Evolutionary conservation across 2,888 invertebrate genomes (phyloP).

Genomic region (Magallana nippona): DNA sequence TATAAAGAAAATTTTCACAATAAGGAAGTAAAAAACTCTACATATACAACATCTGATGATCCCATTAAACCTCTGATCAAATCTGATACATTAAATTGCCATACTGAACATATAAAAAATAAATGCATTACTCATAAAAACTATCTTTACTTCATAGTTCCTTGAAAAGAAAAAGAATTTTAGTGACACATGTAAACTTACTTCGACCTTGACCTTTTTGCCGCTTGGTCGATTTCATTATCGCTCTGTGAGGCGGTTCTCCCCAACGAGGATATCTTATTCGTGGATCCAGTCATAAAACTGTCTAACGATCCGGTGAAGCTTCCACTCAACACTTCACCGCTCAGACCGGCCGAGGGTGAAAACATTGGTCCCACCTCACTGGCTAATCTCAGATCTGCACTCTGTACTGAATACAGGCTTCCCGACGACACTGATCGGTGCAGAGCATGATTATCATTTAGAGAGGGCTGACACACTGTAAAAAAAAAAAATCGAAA

Average conservation of each 20-base stretch:
- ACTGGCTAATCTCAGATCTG: slow-evolving; percentile 25
- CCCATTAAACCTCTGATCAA: no score
- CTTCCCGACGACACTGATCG: slow-evolving; percentile 42
- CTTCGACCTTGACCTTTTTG: slow-evolving; percentile 53
- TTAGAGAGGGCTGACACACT: neutral
- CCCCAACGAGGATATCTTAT: neutral
- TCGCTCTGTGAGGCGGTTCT: slow-evolving; percentile 34
- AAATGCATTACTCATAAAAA: no score
- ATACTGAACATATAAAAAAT: no score
- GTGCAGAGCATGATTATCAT: slow-evolving; percentile 32
- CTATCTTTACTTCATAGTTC: no score
- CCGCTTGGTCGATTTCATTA: slow-evolving; percentile 51
- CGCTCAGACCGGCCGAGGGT: slow-evolving; percentile 25
- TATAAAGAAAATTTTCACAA: no score
- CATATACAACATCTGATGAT: no score
- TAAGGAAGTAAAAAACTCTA: no score
- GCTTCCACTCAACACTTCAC: slow-evolving; percentile 11
- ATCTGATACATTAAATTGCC: no score
- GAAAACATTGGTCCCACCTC: slow-evolving; percentile 10
- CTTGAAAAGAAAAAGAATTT: neutral
- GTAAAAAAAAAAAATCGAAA: neutral
- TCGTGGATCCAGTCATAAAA: slow-evolving; percentile 37
- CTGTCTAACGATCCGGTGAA: slow-evolving; percentile 42
- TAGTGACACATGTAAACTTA: slow-evolving; percentile 5
- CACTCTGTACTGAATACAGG: slow-evolving; percentile 36